Evolutionary conservation across 2,797 vertebrate genomes (phyloP).

Genomic region (Neopelma chrysocephalum): DNA sequence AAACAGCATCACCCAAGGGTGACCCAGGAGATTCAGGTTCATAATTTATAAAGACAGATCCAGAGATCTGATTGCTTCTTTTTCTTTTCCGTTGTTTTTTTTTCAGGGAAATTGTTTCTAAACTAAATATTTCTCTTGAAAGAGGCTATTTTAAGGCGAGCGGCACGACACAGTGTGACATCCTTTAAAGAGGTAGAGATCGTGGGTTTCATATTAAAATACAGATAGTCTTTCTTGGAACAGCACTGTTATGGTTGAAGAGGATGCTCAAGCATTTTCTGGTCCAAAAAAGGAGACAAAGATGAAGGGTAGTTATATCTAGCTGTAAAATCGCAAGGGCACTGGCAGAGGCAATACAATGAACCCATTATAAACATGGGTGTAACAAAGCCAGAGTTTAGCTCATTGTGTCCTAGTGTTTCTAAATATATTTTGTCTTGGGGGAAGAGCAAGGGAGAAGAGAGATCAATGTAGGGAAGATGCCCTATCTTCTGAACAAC

Average conservation of each 20-base stretch:
- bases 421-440: constrained; percentile 30
- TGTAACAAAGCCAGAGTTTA: constrained; percentile 13
- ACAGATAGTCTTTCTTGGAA: neutral
- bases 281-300: constrained; percentile 21
- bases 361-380: constrained; percentile 28
- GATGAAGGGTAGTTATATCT: neutral
- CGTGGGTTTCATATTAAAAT: neutral
- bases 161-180: fast-evolving
- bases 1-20: neutral
- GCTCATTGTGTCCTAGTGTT: neutral
- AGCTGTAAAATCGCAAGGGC: neutral
- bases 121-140: neutral
- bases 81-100: neutral
- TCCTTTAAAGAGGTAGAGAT: neutral
- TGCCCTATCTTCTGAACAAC: fast-evolving
- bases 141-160: neutral
- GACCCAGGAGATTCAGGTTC: neutral
- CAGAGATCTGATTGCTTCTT: neutral
- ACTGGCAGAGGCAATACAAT: neutral
- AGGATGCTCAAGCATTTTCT: neutral
- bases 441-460: neutral
- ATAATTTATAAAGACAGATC: neutral
- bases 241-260: neutral
- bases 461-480: neutral
- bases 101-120: neutral